Conservation (phyloP, 1,140 invertebrate genomes). For the Helicoverpa zea region DNA sequence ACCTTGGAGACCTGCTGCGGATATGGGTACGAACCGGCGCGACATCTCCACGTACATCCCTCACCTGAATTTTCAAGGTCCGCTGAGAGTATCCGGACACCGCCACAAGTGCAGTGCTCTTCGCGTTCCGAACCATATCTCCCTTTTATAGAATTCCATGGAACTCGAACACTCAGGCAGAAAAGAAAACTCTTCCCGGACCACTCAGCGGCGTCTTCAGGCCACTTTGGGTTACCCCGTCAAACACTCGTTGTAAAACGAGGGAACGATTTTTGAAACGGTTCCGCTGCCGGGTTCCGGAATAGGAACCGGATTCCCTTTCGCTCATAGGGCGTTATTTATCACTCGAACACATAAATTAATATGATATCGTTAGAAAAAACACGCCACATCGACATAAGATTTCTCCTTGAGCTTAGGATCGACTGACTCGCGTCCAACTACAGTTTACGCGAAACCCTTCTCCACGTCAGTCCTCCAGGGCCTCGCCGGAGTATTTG, state of each 20-base stretch:
- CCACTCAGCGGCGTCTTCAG: slow-evolving; percentile 91
- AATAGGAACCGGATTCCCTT: slow-evolving; percentile 92
- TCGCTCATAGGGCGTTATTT: slow-evolving; percentile 87
- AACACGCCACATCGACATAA: slow-evolving; percentile 86
- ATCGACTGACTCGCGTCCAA: slow-evolving; percentile 96
- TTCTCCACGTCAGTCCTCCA: slow-evolving; percentile 95
- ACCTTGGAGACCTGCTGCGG: slow-evolving; percentile 96
- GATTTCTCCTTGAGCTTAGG: slow-evolving; percentile 92
- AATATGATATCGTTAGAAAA: slow-evolving; percentile 60
- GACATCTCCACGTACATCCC: slow-evolving; percentile 89
- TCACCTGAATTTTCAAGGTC: slow-evolving; percentile 93
- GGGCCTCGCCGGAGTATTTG: slow-evolving; percentile 95
- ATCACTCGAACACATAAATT: slow-evolving; percentile 42
- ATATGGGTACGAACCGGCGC: slow-evolving; percentile 92
- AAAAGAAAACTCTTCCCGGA: slow-evolving; percentile 94
- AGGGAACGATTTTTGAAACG: slow-evolving; percentile 89
- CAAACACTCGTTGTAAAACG: slow-evolving; percentile 77
- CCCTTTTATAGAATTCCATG: slow-evolving; percentile 92
- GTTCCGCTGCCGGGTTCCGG: slow-evolving; percentile 91
- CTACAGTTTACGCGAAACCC: slow-evolving; percentile 96
- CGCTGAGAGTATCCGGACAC: slow-evolving; percentile 90
- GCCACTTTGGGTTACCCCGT: slow-evolving; percentile 83
- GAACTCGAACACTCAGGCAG: slow-evolving; percentile 91
- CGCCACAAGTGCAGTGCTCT: slow-evolving; percentile 91
- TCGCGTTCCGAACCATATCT: slow-evolving; percentile 90